Evolutionary conservation across 2,888 invertebrate genomes (phyloP), one percentile per base, ranked within the genome.

Genomic region (Ophonus ardosiacus): DNA sequence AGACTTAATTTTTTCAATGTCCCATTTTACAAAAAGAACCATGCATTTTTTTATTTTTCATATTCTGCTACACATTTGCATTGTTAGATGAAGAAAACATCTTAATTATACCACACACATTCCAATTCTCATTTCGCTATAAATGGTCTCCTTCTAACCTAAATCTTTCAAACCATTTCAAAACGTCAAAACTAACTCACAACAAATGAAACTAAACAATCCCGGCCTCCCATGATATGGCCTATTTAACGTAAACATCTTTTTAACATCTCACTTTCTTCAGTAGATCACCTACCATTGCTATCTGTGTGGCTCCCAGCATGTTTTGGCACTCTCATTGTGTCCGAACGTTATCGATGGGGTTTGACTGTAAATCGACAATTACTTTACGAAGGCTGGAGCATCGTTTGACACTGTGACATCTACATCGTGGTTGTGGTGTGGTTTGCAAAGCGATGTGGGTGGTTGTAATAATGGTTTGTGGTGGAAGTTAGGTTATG

Each of bases 281-380:
- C 31, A 31, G 31, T 31, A 31, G 31, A 31, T 31, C 31, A 31
- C 31, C 31, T 31, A 31, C 31, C 31, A 31, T 31, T 74, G 71
- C 71, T 13, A 40, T 43, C 10, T 74, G 71, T 74, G 71, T 74
- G 71, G 40, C 18, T 18, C 8, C 17, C 57, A 21, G 31, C 17
- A 57, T 78, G 78, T 78, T 78, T 78, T 78, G 78, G 57, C 78
- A 78, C 78, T 24, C 10, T 17, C 7, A 51, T 78, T 78, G 78
- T 74, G 51, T 21, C 24, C 59, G 59, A 5, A 13, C 63, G 21
- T 79, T 79, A 79, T 79, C 51, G 63, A 65, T 63, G 63, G 10
- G 63, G 63, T 18, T 61, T 81, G 63, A 63, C 81, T 81, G 43
- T 21, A 63, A 61, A 81, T 81, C 40, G 17, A 65, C 81, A 65